Base-by-base conservation (phyloP, 1,140 invertebrate species). In the Drosophila bipectinata region DNA sequence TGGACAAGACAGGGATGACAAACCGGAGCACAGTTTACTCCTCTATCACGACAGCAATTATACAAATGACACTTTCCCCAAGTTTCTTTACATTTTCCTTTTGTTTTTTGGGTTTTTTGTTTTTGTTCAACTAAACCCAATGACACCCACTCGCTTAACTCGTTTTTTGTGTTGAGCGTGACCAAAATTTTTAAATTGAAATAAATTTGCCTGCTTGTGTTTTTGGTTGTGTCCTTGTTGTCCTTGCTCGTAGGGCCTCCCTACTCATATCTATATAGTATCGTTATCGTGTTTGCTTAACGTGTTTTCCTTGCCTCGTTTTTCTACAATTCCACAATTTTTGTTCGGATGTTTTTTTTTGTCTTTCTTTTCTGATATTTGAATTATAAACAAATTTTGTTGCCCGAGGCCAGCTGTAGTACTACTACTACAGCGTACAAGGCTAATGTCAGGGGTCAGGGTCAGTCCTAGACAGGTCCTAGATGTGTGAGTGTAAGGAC, bases 111-210 rank as follows among this genome's bases (percentile, higher is more conserved):
- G n/a, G 3, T 37, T 37, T 12, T 37, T 37, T 12, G 10, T 37
- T 12, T 37, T 24, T 8, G 8, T 47, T 18, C 10, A 14, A 45
- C 48, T 18, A 4, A 8, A 4, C 18, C 30, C 34, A 14, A 34
- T 24, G 48, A 30, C 30, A 26, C 34, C 12, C 26, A 68, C 44
- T 57, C 56, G 60, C 78, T 60, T 85, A 80, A 74, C 81, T 85
- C 63, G 61, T 78, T 81, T 81, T 87, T 68, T 79, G 66, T 87
- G 78, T 66, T 62, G 83, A 81, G 83, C 83, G 83, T 87, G 83
- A 83, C 83, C 75, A 83, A 87, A 88, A 87, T 87, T 88, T 87
- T 87, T 87, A 87, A 87, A 87, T 87, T 87, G 83, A 88, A 83
- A 87, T 87, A 87, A 83, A 87, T 79, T 87, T 83, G 57, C 73